These are phyloP conservation scores for Diplazon laetatorius DNA, from an alignment of 2,888 invertebrate genomes.

Conservation along the genomic window DNA sequence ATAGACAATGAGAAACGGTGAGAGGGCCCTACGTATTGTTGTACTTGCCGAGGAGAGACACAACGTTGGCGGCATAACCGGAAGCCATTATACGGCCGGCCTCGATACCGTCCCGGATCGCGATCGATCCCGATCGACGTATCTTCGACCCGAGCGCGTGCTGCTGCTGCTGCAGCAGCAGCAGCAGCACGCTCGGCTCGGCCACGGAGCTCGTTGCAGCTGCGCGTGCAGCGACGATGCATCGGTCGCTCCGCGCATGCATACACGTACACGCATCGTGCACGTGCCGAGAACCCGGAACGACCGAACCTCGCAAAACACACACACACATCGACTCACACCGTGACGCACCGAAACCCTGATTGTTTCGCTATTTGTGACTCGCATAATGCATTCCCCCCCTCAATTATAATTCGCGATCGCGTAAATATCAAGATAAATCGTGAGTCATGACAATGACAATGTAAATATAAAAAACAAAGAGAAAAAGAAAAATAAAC, in stretches of 20 bases:
- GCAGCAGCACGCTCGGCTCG: neutral
- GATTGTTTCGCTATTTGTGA: constrained; percentile 31
- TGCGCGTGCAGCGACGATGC: constrained; percentile 14
- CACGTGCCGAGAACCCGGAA: constrained; percentile 39
- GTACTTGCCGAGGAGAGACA: constrained; percentile 28
- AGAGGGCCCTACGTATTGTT: constrained; percentile 27
- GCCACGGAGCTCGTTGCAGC: neutral
- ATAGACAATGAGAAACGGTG: neutral
- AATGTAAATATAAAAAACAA: neutral
- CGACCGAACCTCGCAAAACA: constrained; percentile 4
- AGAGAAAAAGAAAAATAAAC: no score
- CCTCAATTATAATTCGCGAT: constrained; percentile 29
- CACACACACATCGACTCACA: neutral
- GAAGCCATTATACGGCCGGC: constrained; percentile 48
- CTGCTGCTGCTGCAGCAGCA: constrained; percentile 1
- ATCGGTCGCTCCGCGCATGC: constrained; percentile 16
- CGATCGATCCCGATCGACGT: constrained; percentile 48
- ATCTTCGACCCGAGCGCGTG: neutral
- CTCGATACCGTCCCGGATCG: constrained; percentile 38
- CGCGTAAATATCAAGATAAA: constrained; percentile 1
- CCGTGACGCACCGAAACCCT: constrained; percentile 1
- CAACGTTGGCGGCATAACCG: constrained; percentile 21
- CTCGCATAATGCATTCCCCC: constrained; percentile 14
- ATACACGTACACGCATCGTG: constrained; percentile 32
- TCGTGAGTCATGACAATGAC: neutral